Evolutionary conservation across 2,797 vertebrate genomes (phyloP), one percentile per base, ranked within the genome.

Genomic region (Cyclura pinguis): DNA sequence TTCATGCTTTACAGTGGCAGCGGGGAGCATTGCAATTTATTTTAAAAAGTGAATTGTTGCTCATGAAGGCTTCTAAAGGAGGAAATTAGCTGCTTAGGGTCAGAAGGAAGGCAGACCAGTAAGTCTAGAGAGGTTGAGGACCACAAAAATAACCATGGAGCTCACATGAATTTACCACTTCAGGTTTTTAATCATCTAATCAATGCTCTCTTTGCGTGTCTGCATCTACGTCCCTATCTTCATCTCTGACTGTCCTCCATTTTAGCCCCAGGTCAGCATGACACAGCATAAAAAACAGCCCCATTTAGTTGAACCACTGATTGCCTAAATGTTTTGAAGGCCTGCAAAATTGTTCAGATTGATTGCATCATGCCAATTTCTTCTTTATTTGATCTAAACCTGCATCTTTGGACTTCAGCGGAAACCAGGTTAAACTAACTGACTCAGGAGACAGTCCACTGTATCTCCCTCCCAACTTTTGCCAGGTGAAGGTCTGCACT

Each of bases 301-400:
- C 73, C 42, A 64, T 90, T 90, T 87, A 84, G 59, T 18, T 67
- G 16, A 84, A 47, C n/a, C 59, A 59, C 64, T 87, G 89, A 77
- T 84, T 78, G 80, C n/a, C 52, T 84, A 87, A 91, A 87, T 78
- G 80, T 84, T 91, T 84, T 91, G 47, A 64, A 84, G 84, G 80
- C 59, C 52, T 47, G 42, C n/a, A 78, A 69, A 82, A 80, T 42
- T 83, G 69, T 50, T 81, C 76, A 85, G 82, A 90, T 87, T 83
- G 87, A 83, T 67, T 62, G 64, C 64, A 42, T 84, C 38, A 62
- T 76, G 69, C 13, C 55, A 50, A 62, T 59, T 87, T 76, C 50
- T 83, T 76, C 50, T 76, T 73, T 55, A 62, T 62, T 78, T 52
- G 22, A 7, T 77, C 22, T 27, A 38, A 67, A 85, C 12, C 57